Evolutionary conservation across 1,140 invertebrate genomes (phyloP), one percentile per base, ranked within the genome.

Genomic region (Mesaphorura yosii): DNA sequence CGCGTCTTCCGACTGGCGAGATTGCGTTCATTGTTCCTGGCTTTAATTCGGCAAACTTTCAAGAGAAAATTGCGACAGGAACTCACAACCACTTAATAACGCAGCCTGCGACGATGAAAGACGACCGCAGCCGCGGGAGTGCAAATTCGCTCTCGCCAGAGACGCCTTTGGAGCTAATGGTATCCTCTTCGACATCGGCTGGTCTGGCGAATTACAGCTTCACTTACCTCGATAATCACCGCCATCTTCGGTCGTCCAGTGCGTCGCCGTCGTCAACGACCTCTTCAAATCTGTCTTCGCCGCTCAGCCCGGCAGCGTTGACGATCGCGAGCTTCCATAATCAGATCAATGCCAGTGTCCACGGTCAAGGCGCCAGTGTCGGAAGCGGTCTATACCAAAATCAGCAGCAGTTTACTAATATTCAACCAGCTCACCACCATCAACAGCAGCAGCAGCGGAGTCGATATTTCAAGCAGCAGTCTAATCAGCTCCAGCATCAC

Each of bases 1-100:
- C 75, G 44, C 68, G 77, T 29, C 60, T 82, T 44, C 74, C 77
- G 0, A 76, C 76, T 48, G 72, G 80, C 49, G 75, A 81, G 64
- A 71, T 81, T 63, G 71, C 79, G 48, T 64, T 81, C 58, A 65
- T 82, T 42, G 63, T 82, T 58, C 73, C 76, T 1, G 68, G 65
- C 12, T 57, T 61, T 19, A 50, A 40, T 3, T 44, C 55, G 0
- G 12, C 29, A 12, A 51, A 38, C n/a, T n/a, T 26, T 23, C 45
- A 41, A 20, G 19, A 37, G 15, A 55, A 27, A 44, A 57, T 26
- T 15, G 34, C 20, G 17, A 48, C 7, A 28, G 31, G 26, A 31
- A 48, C 22, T 52, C 57, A 25, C 45, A 56, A 28, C 17, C 42
- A 17, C n/a, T 53, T 3, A 27, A 37, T 26, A 29, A 48, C 20